Evolutionary conservation across 1,140 invertebrate species (phyloP), one percentile per base, ranked within the genome.

Genomic region (Procambarus clarkii): DNA sequence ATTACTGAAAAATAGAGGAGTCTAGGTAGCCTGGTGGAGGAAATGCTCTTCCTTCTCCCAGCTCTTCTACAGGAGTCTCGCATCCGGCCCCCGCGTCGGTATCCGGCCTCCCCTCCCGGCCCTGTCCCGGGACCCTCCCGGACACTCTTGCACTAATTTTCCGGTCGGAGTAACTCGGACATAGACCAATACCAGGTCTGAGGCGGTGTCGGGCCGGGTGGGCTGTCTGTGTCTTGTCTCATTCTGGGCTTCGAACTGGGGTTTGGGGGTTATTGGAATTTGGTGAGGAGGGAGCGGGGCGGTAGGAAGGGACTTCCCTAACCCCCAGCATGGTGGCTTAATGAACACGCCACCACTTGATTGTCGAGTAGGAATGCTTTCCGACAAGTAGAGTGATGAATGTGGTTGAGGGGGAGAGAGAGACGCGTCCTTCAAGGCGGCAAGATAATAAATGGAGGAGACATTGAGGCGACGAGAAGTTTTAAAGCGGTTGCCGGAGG

Each of bases 71-170:
- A 74, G 69, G 69, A 74, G 69, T 74, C 69, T 34, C 21, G 3
- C 24, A 74, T 74, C 69, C 69, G 69, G 69, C 69, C 69, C n/a
- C 69, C n/a, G 7, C 21, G 60, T 64, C 15, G 60, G 60, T 64
- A 64, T 64, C 60, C 60, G 60, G 60, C 60, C n/a, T n/a, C 69
- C 69, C 24, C 69, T 8, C 64, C 64, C 9, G 3, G 34, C 34
- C 34, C 15, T 5, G 15, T n/a, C 69, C n/a, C 4, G 64, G 64
- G 69, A 24, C n/a, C n/a, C 2, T 21, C 69, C 69, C 69, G 69
- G 69, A 74, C 69, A 74, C 69, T 74, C 24, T 74, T 74, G 11
- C 69, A 74, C 69, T 74, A 74, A 74, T 74, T 74, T 74, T 74
- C 69, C 69, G 69, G 69, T 21, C n/a, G 69, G 69, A 74, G 69